These are phyloP conservation scores for Macrostomum lignano DNA, from an alignment of 1,140 invertebrate genomes.

Conservation along the genomic window DNA sequence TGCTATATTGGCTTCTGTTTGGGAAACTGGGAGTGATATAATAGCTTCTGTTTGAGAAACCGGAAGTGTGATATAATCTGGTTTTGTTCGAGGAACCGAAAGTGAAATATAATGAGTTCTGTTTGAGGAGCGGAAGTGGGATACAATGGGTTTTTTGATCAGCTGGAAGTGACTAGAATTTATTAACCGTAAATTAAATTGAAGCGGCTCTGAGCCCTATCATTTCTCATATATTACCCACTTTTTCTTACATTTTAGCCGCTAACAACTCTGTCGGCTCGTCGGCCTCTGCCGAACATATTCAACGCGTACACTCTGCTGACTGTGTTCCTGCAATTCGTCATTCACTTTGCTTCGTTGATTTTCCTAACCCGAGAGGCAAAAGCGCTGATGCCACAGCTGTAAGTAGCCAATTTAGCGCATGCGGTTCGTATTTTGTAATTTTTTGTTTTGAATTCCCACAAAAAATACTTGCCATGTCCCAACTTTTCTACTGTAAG, in stretches of 20 bases:
- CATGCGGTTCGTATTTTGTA: not conserved
- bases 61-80: too few species aligned
- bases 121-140: too few species aligned
- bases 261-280: conserved; percentile 58
- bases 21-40: too few species aligned
- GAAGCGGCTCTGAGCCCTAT: too few species aligned
- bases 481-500: not conserved
- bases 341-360: conserved; percentile 66
- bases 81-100: too few species aligned
- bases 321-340: conserved; percentile 75
- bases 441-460: conserved; percentile 3
- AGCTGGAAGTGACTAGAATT: too few species aligned
- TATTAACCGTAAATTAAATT: too few species aligned
- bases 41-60: too few species aligned
- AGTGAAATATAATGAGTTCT: too few species aligned
- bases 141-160: too few species aligned
- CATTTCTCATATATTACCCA: too few species aligned
- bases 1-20: too few species aligned
- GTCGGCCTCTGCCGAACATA: conserved; percentile 83
- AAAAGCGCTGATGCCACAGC: conserved; percentile 11
- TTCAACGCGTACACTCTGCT: conserved; percentile 89
- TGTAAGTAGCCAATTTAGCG: conserved; percentile 9
- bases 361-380: conserved; percentile 46
- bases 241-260: conserved; percentile 36
- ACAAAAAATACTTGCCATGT: not conserved